A percentile compares a stretch with the other conserved stretches of the same genome.
phyloP scores from a whole-genome alignment of 2,888 invertebrate genomes.

The Hylaea fasciaria region DNA sequence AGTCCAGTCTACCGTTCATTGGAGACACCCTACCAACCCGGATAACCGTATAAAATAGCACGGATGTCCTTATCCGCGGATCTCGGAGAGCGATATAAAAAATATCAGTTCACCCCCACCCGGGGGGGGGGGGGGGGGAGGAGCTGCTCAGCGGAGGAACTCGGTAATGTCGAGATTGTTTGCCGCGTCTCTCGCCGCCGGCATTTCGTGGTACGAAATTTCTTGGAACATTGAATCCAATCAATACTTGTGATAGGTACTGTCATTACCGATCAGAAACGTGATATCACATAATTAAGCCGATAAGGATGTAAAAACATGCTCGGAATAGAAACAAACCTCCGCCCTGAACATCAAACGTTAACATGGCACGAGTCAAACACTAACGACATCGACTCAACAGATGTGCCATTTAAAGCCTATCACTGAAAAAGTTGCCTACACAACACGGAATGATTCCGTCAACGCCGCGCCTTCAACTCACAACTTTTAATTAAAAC shows the following conservation, averaged over 20 bases:
- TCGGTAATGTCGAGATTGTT: slow-evolving; percentile 48
- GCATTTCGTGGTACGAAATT: slow-evolving; percentile 37
- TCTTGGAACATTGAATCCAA: slow-evolving; percentile 10
- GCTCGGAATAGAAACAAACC: background rate
- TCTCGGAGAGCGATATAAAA: slow-evolving; percentile 65
- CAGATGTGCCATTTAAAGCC: slow-evolving; percentile 27
- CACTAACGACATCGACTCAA: slow-evolving; percentile 6
- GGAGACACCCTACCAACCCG: slow-evolving; percentile 46
- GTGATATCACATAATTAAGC: no score
- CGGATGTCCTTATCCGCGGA: slow-evolving; percentile 73
- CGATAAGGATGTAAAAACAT: background rate
- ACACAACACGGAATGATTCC: slow-evolving; percentile 7
- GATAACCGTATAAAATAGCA: slow-evolving; percentile 70
- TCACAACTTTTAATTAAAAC: slow-evolving; percentile 71
- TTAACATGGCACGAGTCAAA: background rate
- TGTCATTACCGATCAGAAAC: background rate
- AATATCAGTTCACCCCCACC: slow-evolving; percentile 33
- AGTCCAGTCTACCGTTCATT: slow-evolving; percentile 19
- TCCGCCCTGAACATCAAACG: background rate
- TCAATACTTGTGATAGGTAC: background rate
- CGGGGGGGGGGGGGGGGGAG: slow-evolving; percentile 17
- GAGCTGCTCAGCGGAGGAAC: slow-evolving; percentile 47
- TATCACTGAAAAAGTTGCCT: slow-evolving; percentile 20
- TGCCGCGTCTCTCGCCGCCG: slow-evolving; percentile 40
- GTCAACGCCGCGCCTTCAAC: slow-evolving; percentile 34